Evolutionary conservation across 2,888 invertebrate genomes (phyloP).

Genomic region (Parnassius apollo): DNA sequence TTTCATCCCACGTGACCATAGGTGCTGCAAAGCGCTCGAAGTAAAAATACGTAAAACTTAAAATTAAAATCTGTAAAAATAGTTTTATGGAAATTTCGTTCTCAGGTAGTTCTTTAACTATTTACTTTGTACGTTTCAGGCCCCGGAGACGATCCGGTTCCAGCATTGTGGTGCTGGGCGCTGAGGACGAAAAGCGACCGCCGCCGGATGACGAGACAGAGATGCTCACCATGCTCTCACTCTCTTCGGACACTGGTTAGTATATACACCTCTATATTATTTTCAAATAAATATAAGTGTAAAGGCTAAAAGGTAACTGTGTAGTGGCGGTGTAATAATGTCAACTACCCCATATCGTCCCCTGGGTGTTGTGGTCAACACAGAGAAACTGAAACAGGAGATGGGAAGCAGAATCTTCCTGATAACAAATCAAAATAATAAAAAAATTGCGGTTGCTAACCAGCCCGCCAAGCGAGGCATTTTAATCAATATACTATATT

Average conservation of each 20-base stretch:
- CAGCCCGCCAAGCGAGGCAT: not conserved
- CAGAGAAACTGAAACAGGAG: too few relatives aligned
- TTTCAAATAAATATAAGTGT: not conserved
- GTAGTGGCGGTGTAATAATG: too few relatives aligned
- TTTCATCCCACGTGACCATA: too few relatives aligned
- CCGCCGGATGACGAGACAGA: slow-evolving; percentile 83
- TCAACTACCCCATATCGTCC: too few relatives aligned
- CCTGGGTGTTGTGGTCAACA: too few relatives aligned
- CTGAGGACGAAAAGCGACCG: slow-evolving; percentile 83
- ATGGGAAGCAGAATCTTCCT: too few relatives aligned
- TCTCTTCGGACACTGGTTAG: slow-evolving; percentile 83
- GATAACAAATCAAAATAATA: too few relatives aligned
- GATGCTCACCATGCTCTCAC: slow-evolving; percentile 89
- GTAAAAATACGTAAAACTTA: too few relatives aligned
- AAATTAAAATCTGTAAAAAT: too few relatives aligned
- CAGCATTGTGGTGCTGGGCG: slow-evolving; percentile 90
- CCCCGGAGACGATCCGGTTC: slow-evolving; percentile 89
- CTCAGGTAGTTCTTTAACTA: not conserved
- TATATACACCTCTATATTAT: not conserved
- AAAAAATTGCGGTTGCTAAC: too few relatives aligned
- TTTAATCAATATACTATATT: not conserved
- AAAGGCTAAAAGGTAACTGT: not conserved
- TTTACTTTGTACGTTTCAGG: slow-evolving; percentile 76
- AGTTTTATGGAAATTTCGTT: too few relatives aligned
- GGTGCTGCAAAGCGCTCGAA: too few relatives aligned